Base-by-base conservation (phyloP, 2,888 invertebrate genomes). In the Cheilosia urbana region DNA sequence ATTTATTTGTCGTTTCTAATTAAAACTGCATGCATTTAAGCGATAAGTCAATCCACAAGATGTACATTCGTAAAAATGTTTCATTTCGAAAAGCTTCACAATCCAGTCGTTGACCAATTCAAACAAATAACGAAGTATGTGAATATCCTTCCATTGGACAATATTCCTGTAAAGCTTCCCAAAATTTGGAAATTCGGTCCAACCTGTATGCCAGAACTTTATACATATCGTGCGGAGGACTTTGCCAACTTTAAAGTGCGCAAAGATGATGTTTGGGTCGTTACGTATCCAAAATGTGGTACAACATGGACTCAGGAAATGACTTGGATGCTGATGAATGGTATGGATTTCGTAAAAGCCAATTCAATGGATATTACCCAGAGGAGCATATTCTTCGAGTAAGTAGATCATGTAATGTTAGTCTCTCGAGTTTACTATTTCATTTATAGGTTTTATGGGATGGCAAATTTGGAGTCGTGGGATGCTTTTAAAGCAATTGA, bases 251-350 rank as follows among this genome's bases (percentile, higher is more conserved):
- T 87, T 62, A 57, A 84, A 57, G 80, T 88, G 15, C 83, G 78
- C 4, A 68, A 83, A 2, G 87, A 87, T 62, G 88, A 88, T 60
- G 55, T 88, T 9, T 88, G 87, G 87, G 55, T 87, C 13, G 27
- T 84, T 9, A 80, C 87, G 17, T 85, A 73, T 66, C 80, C 80
- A 17, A 87, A 88, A 75, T 78, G 79, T 60, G 88, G 88, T 47
- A 87, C 88, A 4, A 88, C 88, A 47, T 88, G 88, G 88, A 73
- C 66, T 5, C 87, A 87, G 49, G 88, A 88, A 73, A 85, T 88
- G 87, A 24, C 77, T 9, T 88, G 87, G 84, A 57, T 87, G 55
- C 21, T 88, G 2, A 55, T 63, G n/a, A 79, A 88, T 30, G 49
- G 81, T 55, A 63, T 80, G 15, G 76, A 88, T 62, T 87, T 72